Evolutionary conservation across 1,140 invertebrate species (phyloP).

Genomic region (Delia radicum): DNA sequence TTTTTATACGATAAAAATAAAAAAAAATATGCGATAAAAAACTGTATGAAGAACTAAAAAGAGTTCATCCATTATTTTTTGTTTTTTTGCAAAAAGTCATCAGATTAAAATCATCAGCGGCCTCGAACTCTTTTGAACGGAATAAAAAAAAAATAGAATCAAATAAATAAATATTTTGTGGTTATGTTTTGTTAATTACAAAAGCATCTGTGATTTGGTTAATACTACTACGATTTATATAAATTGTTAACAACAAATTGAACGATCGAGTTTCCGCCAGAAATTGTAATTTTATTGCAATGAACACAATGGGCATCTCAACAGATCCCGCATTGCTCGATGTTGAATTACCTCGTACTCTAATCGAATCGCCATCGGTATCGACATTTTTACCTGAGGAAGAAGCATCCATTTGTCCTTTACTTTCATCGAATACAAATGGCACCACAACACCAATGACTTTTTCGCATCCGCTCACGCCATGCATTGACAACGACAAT

Average conservation of each 20-base stretch:
- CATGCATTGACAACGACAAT: slow-evolving; percentile 43
- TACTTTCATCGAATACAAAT: slow-evolving; percentile 53
- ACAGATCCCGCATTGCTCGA: slow-evolving; percentile 43
- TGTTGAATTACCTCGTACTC: slow-evolving; percentile 41
- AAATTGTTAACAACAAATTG: neutral
- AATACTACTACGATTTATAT: neutral
- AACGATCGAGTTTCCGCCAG: too few species aligned
- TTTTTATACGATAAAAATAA: neutral
- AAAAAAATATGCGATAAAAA: neutral
- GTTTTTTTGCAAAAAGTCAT: neutral
- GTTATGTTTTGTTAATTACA: neutral
- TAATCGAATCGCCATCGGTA: slow-evolving; percentile 44
- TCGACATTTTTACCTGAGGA: slow-evolving; percentile 58
- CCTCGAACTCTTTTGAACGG: neutral
- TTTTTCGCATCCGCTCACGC: slow-evolving; percentile 58
- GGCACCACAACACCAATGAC: slow-evolving; percentile 55
- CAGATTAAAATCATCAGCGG: neutral
- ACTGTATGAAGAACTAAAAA: too few species aligned
- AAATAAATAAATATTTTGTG: neutral
- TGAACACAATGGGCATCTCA: slow-evolving; percentile 39
- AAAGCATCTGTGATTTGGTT: neutral
- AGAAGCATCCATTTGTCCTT: slow-evolving; percentile 60
- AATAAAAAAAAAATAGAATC: neutral
- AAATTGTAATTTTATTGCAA: neutral
- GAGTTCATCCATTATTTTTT: neutral